Conservation (phyloP, 2,888 invertebrate species). For the Meiosimyza decipiens region DNA sequence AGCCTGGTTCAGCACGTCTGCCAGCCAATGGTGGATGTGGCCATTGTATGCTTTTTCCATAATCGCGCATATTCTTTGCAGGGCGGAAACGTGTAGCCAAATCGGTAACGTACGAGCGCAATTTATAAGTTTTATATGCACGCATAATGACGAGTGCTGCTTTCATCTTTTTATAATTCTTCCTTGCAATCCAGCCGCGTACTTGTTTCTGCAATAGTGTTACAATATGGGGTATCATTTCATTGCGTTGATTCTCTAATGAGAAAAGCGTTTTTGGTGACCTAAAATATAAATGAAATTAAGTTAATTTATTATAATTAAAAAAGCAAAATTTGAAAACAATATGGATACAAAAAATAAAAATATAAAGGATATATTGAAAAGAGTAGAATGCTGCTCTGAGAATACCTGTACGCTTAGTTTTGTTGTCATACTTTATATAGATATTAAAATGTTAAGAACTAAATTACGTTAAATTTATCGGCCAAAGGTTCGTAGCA, state of each 20-base stretch:
- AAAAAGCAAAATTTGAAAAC: not conserved
- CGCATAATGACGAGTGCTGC: conserved; percentile 86
- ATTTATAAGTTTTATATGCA: conserved; percentile 81
- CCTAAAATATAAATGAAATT: conserved; percentile 80
- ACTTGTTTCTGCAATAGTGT: conserved; percentile 95
- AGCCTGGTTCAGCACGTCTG: conserved; percentile 71
- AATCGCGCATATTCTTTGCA: conserved; percentile 77
- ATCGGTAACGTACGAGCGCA: conserved; percentile 76
- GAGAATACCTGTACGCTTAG: too few relatives aligned
- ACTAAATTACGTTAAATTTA: too few relatives aligned
- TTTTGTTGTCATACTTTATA: too few relatives aligned
- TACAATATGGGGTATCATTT: conserved; percentile 90
- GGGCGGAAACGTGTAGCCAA: conserved; percentile 74
- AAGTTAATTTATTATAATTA: not conserved
- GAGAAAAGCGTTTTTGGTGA: conserved; percentile 90
- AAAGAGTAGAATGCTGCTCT: too few relatives aligned
- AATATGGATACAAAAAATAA: not conserved
- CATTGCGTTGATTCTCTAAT: conserved; percentile 87
- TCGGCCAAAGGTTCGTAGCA: too few relatives aligned
- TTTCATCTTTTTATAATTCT: conserved; percentile 84
- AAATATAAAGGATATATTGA: not conserved
- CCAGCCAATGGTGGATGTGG: conserved; percentile 81
- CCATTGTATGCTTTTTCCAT: conserved; percentile 84
- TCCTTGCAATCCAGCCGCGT: conserved; percentile 83
- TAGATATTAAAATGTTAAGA: too few relatives aligned